A percentile compares a stretch with the other conserved stretches of the same genome.
These are phyloP conservation scores for Chaetoderma sp. DNA, from an alignment of 2,888 invertebrate genomes.

Conservation along the genomic window DNA sequence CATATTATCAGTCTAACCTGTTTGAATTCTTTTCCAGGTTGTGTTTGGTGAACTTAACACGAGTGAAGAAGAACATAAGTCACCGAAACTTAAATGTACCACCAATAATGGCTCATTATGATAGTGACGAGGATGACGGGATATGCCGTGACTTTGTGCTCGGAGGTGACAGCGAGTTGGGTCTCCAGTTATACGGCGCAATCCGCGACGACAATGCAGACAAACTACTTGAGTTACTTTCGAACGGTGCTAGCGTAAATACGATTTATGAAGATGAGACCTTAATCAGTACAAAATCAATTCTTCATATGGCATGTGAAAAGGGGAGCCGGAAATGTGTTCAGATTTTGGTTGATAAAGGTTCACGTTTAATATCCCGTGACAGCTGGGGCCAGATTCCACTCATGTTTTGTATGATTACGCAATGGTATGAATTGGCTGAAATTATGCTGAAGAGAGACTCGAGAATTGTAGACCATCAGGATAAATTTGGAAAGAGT, in stretches of 20 bases:
- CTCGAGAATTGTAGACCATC: constrained; percentile 36
- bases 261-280: constrained; percentile 50
- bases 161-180: too few species aligned
- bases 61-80: too few species aligned
- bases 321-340: constrained; percentile 50
- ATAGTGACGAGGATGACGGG: constrained; percentile 1
- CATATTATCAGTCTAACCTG: too few species aligned
- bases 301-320: constrained; percentile 59
- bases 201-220: constrained; percentile 33
- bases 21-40: too few species aligned
- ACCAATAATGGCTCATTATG: too few species aligned
- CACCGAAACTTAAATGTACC: too few species aligned
- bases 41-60: too few species aligned
- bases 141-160: too few species aligned
- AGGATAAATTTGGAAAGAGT: constrained; percentile 50
- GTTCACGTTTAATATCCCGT: constrained; percentile 46
- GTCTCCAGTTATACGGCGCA: constrained; percentile 44
- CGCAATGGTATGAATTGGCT: constrained; percentile 48
- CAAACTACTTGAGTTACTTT: constrained; percentile 35
- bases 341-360: constrained; percentile 42
- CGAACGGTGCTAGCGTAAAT: constrained; percentile 48
- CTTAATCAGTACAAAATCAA: constrained; percentile 52
- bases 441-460: constrained; percentile 42
- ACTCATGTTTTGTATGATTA: constrained; percentile 50
- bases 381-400: constrained; percentile 63